Conservation (phyloP, 2,888 invertebrate species). For the Watsonalla binaria region DNA sequence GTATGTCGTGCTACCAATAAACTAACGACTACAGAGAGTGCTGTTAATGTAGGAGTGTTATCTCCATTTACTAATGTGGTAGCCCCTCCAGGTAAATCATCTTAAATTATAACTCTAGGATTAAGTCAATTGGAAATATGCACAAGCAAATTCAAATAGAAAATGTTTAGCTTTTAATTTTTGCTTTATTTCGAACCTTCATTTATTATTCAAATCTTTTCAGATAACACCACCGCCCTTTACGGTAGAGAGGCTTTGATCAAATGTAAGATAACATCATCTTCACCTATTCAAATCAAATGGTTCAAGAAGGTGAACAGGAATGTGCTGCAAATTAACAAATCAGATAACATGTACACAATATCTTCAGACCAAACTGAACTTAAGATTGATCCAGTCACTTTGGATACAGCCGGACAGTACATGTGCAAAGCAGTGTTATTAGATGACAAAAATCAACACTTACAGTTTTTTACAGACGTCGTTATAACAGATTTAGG, state of each 20-base stretch:
- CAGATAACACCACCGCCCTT: not conserved
- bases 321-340: not conserved
- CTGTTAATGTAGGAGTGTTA: not conserved
- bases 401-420: not conserved
- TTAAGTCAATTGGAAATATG: no score
- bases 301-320: not conserved
- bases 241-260: not conserved
- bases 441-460: not conserved
- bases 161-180: no score
- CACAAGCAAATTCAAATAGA: no score
- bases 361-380: not conserved
- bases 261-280: not conserved
- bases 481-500: not conserved
- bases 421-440: not conserved
- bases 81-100: not conserved
- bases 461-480: not conserved
- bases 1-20: not conserved
- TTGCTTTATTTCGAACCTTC: no score
- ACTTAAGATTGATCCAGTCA: not conserved
- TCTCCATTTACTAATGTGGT: not conserved
- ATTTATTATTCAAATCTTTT: not conserved
- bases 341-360: not conserved
- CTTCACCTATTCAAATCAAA: not conserved
- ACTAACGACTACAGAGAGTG: not conserved
- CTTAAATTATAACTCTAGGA: not conserved